These are phyloP conservation scores for Gallinago stenura DNA, from an alignment of 2,797 vertebrate genomes.

Conservation along the genomic window DNA sequence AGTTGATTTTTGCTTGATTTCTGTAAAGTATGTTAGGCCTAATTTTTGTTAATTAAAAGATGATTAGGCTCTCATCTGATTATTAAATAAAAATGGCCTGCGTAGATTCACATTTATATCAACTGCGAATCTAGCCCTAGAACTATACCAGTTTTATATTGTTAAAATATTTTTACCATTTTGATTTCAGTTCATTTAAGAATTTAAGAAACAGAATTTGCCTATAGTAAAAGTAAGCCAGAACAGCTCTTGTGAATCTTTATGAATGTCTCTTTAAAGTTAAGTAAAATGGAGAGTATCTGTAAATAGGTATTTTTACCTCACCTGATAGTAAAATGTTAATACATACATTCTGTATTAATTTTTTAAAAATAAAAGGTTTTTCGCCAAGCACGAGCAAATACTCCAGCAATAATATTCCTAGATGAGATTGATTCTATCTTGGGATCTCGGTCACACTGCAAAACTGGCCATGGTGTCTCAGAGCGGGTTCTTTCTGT, in stretches of 20 bases:
- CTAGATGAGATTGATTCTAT: conserved; percentile 97
- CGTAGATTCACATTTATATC: not conserved
- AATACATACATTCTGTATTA: not conserved
- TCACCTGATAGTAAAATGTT: not conserved
- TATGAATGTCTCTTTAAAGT: not conserved
- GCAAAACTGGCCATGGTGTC: conserved; percentile 75
- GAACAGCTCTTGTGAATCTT: not conserved
- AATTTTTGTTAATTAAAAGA: not conserved
- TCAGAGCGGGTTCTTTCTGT: conserved; percentile 91
- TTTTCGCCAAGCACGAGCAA: conserved; percentile 91
- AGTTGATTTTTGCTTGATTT: not conserved
- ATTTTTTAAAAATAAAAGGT: conserved; percentile 76
- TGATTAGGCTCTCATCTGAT: not conserved
- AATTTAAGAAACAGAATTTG: not conserved
- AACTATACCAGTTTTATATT: not conserved
- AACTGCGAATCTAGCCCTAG: not conserved
- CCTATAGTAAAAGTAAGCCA: not conserved
- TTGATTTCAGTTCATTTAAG: not conserved
- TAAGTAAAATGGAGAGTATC: not conserved
- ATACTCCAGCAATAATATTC: conserved; percentile 92
- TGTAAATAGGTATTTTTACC: not conserved
- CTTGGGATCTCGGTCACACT: conserved; percentile 85
- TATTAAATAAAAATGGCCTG: not conserved
- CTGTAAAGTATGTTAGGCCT: not conserved
- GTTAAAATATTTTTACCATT: not conserved